phyloP scores from a whole-genome alignment of 2,888 invertebrate species.

The Iphiclides podalirius region DNA sequence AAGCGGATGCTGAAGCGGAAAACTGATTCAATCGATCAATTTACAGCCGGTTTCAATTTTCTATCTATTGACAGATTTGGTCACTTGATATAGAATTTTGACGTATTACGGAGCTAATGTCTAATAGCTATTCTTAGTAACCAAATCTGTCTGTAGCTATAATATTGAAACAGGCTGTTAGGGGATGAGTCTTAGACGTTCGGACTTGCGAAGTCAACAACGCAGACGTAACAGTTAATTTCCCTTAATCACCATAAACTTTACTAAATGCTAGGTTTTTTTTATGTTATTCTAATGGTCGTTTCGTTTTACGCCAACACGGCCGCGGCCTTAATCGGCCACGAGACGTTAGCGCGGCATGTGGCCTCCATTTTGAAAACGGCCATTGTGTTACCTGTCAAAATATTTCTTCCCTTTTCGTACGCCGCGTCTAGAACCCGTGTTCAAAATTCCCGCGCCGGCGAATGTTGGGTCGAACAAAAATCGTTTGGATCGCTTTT shows the following conservation, averaged over 20 bases:
- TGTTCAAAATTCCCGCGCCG: slow-evolving; percentile 1
- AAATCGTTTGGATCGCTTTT: slow-evolving; percentile 7
- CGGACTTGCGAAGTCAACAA: no score
- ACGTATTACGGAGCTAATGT: no score
- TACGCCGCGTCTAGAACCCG: slow-evolving; percentile 10
- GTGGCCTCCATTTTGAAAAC: slow-evolving; percentile 52
- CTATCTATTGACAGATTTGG: no score
- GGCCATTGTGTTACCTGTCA: slow-evolving; percentile 66
- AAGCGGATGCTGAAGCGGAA: slow-evolving; percentile 13
- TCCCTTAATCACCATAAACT: no score
- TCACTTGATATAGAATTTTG: no score
- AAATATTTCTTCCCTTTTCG: slow-evolving; percentile 62
- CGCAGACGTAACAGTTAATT: no score
- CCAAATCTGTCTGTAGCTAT: no score
- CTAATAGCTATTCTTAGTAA: no score
- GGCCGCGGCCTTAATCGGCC: slow-evolving; percentile 29
- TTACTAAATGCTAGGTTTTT: no score
- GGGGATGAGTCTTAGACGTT: background rate
- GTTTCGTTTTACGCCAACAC: slow-evolving; percentile 8
- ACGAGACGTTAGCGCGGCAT: slow-evolving; percentile 43
- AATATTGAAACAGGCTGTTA: no score
- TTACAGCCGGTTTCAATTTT: background rate
- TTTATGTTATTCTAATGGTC: slow-evolving; percentile 6
- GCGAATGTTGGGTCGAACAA: slow-evolving; percentile 17
- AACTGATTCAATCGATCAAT: no score